Conservation (phyloP, 2,797 vertebrate genomes). For the Columba guinea region DNA sequence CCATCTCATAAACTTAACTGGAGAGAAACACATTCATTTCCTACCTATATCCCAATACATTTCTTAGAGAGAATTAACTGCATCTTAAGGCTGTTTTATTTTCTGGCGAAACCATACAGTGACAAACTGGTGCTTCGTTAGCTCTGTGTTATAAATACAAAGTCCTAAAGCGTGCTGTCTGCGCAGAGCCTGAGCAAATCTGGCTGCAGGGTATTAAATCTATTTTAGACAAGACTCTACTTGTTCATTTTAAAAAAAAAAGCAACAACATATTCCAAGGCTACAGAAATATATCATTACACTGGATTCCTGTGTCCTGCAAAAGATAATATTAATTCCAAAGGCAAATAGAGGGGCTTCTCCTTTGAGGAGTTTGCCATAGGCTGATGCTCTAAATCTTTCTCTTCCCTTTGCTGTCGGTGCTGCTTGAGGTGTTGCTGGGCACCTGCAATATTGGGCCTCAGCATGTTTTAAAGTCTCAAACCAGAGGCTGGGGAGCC, state of each 20-base stretch:
- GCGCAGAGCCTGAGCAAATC: neutral
- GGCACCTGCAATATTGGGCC: neutral
- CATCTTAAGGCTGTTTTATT: neutral
- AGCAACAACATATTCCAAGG: neutral
- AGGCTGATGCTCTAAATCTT: neutral
- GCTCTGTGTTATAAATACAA: neutral
- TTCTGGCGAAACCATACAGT: neutral
- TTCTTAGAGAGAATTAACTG: neutral
- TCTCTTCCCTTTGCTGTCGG: neutral
- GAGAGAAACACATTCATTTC: neutral
- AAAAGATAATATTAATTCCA: neutral
- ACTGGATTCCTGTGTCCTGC: neutral
- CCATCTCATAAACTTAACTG: neutral
- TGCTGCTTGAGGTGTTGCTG: neutral
- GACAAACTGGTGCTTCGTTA: neutral
- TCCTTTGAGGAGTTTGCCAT: neutral
- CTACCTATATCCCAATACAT: neutral
- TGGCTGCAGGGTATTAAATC: slow-evolving; percentile 9
- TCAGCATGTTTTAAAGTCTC: neutral
- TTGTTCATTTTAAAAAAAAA: neutral
- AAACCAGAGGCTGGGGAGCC: neutral
- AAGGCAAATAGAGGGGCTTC: neutral
- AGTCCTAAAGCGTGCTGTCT: neutral
- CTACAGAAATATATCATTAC: neutral
- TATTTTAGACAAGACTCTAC: slow-evolving; percentile 8